These are phyloP conservation scores for Nycteola revayana DNA, from an alignment of 2,888 invertebrate species.

Conservation along the genomic window DNA sequence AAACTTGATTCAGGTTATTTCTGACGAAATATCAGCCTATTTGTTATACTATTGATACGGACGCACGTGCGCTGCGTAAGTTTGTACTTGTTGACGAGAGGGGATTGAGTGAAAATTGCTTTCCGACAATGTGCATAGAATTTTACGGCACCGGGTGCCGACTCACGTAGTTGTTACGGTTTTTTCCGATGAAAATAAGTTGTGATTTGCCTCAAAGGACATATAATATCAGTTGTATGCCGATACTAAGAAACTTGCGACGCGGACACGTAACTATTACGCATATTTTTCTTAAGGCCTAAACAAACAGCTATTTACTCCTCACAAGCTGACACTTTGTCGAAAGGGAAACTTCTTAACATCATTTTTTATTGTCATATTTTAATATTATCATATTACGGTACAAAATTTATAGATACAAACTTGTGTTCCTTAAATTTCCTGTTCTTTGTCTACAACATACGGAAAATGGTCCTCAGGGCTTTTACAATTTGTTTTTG, in stretches of 20 bases:
- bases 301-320: constrained; percentile 20
- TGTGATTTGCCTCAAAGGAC: constrained; percentile 21
- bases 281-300: constrained; percentile 27
- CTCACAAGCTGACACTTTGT: constrained; percentile 19
- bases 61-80: constrained; percentile 77
- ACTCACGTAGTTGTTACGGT: constrained; percentile 29
- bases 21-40: constrained; percentile 81
- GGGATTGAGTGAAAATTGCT: constrained; percentile 79
- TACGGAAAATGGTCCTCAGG: no score
- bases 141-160: constrained; percentile 61
- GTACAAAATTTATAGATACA: no score
- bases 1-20: constrained; percentile 82
- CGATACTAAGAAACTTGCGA: constrained; percentile 20
- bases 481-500: no score
- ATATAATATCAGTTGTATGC: constrained; percentile 19
- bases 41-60: constrained; percentile 81
- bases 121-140: constrained; percentile 75
- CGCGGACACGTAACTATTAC: constrained; percentile 11
- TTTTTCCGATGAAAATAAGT: constrained; percentile 31
- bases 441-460: no score
- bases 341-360: constrained; percentile 13
- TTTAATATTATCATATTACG: constrained; percentile 7
- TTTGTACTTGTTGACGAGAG: constrained; percentile 78
- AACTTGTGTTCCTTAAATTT: no score
- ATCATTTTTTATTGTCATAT: constrained; percentile 10